Conservation (phyloP, 2,888 invertebrate genomes). For the Parapristionchus giblindavisi region DNA sequence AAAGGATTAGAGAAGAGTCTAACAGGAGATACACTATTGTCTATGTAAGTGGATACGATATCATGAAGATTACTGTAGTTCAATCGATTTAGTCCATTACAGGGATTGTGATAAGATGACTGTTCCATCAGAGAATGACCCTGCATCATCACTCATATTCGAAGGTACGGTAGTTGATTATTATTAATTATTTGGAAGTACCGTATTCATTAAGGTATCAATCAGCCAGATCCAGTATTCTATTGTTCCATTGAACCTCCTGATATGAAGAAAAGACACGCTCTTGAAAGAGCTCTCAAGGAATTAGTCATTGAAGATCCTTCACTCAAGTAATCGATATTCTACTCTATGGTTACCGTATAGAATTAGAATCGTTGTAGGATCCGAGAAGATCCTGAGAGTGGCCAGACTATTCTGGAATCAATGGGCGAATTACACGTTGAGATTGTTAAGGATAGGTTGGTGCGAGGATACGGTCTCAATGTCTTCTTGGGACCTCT, state of each 20-base stretch:
- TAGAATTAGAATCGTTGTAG: conserved; percentile 13
- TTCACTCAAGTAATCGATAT: conserved; percentile 27
- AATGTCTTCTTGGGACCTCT: conserved; percentile 89
- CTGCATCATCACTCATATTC: not conserved
- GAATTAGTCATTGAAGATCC: conserved; percentile 53
- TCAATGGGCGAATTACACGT: conserved; percentile 97
- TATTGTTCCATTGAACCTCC: conserved; percentile 96
- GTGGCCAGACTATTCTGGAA: conserved; percentile 39
- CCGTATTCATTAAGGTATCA: conserved; percentile 73
- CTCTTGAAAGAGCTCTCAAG: conserved; percentile 60
- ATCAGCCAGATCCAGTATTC: conserved; percentile 91
- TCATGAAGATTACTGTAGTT: too few relatives aligned
- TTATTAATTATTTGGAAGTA: not conserved
- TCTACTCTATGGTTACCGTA: too few relatives aligned
- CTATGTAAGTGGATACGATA: conserved; percentile 48
- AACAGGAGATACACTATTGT: conserved; percentile 73
- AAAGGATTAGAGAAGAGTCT: conserved; percentile 84
- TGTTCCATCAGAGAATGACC: not conserved
- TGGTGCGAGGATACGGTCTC: conserved; percentile 82
- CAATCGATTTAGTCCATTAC: not conserved
- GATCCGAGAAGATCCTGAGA: conserved; percentile 22
- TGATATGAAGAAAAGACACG: conserved; percentile 45
- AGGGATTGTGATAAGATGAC: conserved; percentile 36
- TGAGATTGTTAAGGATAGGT: conserved; percentile 80
- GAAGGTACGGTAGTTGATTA: not conserved